phyloP scores from a whole-genome alignment of 2,797 vertebrate genomes.

The Megalops cyprinoides region DNA sequence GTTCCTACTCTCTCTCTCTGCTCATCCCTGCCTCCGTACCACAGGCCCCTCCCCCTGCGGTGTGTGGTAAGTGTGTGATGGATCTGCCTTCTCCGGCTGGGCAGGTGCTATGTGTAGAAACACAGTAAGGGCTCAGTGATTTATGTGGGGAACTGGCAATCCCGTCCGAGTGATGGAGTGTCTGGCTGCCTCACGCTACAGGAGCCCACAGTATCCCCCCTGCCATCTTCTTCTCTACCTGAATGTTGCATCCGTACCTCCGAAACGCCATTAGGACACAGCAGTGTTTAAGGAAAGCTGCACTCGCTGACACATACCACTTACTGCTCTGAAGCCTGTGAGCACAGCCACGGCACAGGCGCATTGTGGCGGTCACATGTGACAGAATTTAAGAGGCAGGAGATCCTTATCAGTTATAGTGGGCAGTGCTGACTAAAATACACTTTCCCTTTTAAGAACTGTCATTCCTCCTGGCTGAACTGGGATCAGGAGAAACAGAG shows the following conservation, averaged over 20 bases:
- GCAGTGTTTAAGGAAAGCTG: background rate
- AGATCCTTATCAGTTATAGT: conserved; percentile 3
- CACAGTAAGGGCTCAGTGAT: background rate
- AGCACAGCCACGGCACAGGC: no score
- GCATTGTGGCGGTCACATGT: conserved; percentile 34
- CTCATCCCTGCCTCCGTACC: background rate
- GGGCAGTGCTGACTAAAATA: conserved; percentile 14
- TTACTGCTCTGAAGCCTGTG: background rate
- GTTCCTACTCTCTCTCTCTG: conserved; percentile 26
- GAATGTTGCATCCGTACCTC: background rate
- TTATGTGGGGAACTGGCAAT: background rate
- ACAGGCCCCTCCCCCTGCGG: background rate
- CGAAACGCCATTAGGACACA: background rate
- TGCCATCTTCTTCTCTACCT: no score
- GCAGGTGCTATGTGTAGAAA: background rate
- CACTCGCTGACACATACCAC: background rate
- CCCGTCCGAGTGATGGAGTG: background rate
- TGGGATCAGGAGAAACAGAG: conserved; percentile 8
- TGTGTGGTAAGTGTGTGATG: background rate
- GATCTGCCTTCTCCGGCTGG: background rate
- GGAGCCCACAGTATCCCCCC: no score
- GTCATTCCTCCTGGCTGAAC: conserved; percentile 21
- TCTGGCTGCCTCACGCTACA: background rate
- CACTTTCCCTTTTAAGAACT: background rate
- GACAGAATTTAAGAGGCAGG: background rate